A percentile compares a stretch with the other conserved stretches of the same genome.
Evolutionary conservation across 2,797 vertebrate genomes (phyloP).

Genomic region (Mormyrus proboscirostris): DNA sequence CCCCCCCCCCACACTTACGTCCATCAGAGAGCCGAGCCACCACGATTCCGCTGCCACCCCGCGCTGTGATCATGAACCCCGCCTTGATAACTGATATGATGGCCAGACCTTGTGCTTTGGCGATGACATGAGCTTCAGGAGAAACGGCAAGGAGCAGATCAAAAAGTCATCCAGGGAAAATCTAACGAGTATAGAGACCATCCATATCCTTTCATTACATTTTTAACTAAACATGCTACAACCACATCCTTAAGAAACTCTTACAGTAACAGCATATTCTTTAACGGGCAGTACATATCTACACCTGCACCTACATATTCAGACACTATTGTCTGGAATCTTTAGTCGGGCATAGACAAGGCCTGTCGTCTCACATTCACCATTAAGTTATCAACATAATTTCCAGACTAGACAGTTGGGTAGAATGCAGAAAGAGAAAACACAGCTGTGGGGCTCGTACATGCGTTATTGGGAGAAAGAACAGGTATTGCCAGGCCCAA

Average conservation of each 20-base stretch:
- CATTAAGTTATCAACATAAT: background rate
- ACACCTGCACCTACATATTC: background rate
- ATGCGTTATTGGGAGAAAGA: background rate
- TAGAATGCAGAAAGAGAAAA: background rate
- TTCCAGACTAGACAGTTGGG: background rate
- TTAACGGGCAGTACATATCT: background rate
- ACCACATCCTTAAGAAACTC: background rate
- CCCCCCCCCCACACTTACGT: slow-evolving; percentile 79
- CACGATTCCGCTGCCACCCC: slow-evolving; percentile 89
- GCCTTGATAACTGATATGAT: slow-evolving; percentile 90
- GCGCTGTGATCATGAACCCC: slow-evolving; percentile 88
- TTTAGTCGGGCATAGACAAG: background rate
- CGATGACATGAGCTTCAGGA: slow-evolving; percentile 81
- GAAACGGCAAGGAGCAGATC: background rate
- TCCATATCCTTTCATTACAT: background rate
- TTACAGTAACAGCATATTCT: background rate
- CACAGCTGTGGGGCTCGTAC: background rate
- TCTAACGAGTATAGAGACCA: background rate
- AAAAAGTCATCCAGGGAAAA: background rate
- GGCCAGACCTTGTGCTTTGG: slow-evolving; percentile 87
- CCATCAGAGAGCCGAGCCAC: slow-evolving; percentile 76
- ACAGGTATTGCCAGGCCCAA: slow-evolving; percentile 18
- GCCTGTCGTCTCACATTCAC: background rate
- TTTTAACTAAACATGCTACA: background rate
- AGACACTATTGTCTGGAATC: background rate